Evolutionary conservation across 2,888 invertebrate genomes (phyloP), one percentile per base, ranked within the genome.

Genomic region (Watsonalla binaria): DNA sequence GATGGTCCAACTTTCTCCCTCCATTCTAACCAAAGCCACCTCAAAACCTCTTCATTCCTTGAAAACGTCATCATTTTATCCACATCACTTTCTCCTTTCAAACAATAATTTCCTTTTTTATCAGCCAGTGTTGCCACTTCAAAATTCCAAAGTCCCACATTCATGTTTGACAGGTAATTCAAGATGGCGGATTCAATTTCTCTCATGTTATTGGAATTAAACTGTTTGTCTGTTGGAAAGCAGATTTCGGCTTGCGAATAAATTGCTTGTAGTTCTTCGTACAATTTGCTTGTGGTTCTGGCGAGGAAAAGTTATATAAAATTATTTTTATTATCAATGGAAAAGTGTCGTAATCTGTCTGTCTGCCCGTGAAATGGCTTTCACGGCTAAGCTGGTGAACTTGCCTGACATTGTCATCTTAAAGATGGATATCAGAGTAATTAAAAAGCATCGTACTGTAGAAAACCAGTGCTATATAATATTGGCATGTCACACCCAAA

Each of bases 11-110:
- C 92, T 11, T 85, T 91, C 59, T 94, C 86, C 59, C 95, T 87
- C 95, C 95, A 96, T 6, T 84, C 82, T 13, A 86, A 72, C 96
- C 96, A 96, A 0, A 92, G 82, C 92, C 93, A 93, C 58, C 82
- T 80, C 52, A 94, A 79, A 49, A 92, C 86, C 5, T 81, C 70
- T 60, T 90, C 86, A 34, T 87, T 83, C 50, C 72, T 86, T 0
- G 89, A 84, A 52, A 80, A 77, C 13, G 83, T 79, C 92, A 94
- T 93, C 47, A 94, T 66, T 11, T 82, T 82, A 51, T 93, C 92
- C 63, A 95, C 81, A 66, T 94, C 94, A 0, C 91, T 90, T 72
- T 95, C 94, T 0, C 93, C 93, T 56, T 86, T 84, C 45, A 94
- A 82, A 74, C 94, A 94, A n/a, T 84, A 2, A 14, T 51, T 60